Evolutionary conservation across 2,888 invertebrate genomes (phyloP), one percentile per base, ranked within the genome.

Genomic region (Lycaena phlaeas): DNA sequence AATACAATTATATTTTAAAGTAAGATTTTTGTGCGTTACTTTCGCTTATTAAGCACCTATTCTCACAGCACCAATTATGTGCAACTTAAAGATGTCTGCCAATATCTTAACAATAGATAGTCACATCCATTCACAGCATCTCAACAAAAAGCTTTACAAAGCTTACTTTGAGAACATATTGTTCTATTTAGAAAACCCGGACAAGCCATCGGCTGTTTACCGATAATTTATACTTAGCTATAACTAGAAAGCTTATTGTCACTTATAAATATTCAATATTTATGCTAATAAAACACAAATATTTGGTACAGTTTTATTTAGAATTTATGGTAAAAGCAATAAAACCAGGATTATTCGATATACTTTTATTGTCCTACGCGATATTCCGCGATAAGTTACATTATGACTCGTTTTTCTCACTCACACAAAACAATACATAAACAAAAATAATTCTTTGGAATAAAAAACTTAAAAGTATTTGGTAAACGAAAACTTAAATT

Each of bases 401-500:
- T 38, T 52, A 64, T 73, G 70, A 75, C 76, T 74, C 61, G 57
- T 60, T 61, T 61, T 61, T 68, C 65, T 65, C 65, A 63, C 60
- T 61, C 56, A 57, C 51, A 54, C 50, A 46, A 49, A 49, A 41
- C 45, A 41, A 57, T 54, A 61, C 41, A 54, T 56, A 64, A 50
- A 59, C 46, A 48, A 43, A 55, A 51, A 59, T 22, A 54, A 64
- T 68, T 79, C 81, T 81, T 82, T 81, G 81, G 82, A 71, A 73
- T 66, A 56, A 61, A 72, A 61, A 66, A 59, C 61, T 62, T 64
- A 59, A 59, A 61, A 56, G 57, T 68, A 68, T 63, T 65, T 65
- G 62, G 62, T 68, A 59, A 61, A 51, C n/a, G n/a, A n/a, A 47
- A 53, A 48, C 12, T 27, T 37, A 26, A 12, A 38, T 27, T 27